Conservation (phyloP, 2,888 invertebrate species). For the Nemotelus nigrinus region DNA sequence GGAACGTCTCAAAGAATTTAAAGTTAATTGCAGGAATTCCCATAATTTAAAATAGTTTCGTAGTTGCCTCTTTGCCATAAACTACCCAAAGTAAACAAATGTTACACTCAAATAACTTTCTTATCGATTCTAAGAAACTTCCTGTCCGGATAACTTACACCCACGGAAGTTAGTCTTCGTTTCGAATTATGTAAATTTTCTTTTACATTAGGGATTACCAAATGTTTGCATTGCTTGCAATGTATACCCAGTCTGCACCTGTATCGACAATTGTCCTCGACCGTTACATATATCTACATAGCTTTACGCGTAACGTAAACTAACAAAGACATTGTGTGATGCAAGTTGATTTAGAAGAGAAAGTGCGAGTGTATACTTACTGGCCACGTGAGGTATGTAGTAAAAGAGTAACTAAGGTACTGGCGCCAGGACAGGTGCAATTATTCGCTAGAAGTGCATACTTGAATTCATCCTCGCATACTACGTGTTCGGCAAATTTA, state of each 20-base stretch:
- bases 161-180: neutral
- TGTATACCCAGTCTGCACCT: too few relatives aligned
- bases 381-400: conserved; percentile 97
- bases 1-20: too few relatives aligned
- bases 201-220: neutral
- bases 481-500: conserved; percentile 97
- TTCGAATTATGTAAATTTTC: conserved; percentile 9
- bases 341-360: too few relatives aligned
- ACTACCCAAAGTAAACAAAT: neutral
- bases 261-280: too few relatives aligned
- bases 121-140: neutral
- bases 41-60: too few relatives aligned
- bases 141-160: neutral
- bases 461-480: conserved; percentile 99
- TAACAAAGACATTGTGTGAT: too few relatives aligned
- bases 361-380: conserved; percentile 71
- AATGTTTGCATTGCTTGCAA: too few relatives aligned
- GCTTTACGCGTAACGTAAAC: too few relatives aligned
- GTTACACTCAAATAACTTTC: neutral
- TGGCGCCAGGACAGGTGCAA: conserved; percentile 97
- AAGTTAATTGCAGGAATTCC: too few relatives aligned
- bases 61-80: too few relatives aligned
- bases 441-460: conserved; percentile 98
- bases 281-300: too few relatives aligned
- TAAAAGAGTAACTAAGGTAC: conserved; percentile 93